Conservation (phyloP, 2,888 invertebrate genomes). For the Rhorus exstirpatorius region DNA sequence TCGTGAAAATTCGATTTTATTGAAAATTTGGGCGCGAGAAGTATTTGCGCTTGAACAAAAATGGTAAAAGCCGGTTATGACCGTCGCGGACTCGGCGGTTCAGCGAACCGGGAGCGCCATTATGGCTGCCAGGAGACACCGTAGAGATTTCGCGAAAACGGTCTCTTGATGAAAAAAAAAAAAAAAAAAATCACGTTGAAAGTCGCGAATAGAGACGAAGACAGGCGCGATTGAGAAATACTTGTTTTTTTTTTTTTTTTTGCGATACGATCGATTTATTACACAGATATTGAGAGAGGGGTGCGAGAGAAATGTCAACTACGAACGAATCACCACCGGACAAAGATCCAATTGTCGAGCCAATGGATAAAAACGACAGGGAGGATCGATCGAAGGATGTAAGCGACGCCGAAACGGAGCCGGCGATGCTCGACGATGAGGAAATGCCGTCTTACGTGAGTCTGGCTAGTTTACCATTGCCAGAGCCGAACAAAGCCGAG, state of each 20-base stretch:
- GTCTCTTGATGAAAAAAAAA: no score
- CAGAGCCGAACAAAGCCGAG: constrained; percentile 72
- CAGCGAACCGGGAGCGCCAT: constrained; percentile 66
- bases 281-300: neutral
- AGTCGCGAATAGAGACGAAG: no score
- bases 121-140: constrained; percentile 57
- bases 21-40: neutral
- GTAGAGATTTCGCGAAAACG: no score
- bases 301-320: constrained; percentile 49
- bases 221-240: no score
- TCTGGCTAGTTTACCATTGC: constrained; percentile 73
- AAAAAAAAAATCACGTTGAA: neutral
- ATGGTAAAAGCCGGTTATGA: constrained; percentile 62
- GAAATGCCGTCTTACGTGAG: constrained; percentile 81
- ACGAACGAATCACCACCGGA: constrained; percentile 49
- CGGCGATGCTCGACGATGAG: constrained; percentile 78
- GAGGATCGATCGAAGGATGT: constrained; percentile 29
- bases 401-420: constrained; percentile 64
- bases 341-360: constrained; percentile 47
- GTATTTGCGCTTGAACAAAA: no score
- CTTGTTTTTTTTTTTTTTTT: neutral
- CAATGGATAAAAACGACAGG: constrained; percentile 54
- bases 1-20: neutral
- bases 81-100: constrained; percentile 45
- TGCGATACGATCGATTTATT: neutral